These are phyloP conservation scores for Python bivittatus DNA, from an alignment of 2,113 vertebrate genomes.

Conservation along the genomic window DNA sequence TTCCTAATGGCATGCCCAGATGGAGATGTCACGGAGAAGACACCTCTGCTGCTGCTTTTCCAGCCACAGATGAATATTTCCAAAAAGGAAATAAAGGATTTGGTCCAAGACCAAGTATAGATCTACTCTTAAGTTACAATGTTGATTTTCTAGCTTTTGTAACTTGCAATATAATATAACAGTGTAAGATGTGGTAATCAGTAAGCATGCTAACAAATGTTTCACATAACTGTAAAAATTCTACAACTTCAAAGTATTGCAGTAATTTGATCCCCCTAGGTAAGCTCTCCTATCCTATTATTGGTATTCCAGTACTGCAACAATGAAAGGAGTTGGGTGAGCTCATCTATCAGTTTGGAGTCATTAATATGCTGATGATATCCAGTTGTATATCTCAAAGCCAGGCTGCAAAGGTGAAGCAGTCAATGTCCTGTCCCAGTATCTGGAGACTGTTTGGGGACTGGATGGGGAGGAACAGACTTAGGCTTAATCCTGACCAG, in stretches of 20 bases:
- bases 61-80: background rate
- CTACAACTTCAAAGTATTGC: background rate
- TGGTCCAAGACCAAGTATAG: background rate
- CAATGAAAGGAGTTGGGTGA: background rate
- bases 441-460: background rate
- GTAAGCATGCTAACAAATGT: background rate
- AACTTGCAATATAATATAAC: background rate
- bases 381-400: background rate
- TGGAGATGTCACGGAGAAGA: background rate
- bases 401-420: background rate
- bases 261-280: background rate
- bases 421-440: background rate
- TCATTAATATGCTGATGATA: background rate
- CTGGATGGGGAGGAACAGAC: background rate
- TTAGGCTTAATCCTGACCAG: background rate
- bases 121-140: background rate
- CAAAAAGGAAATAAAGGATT: background rate
- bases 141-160: background rate
- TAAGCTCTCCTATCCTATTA: background rate
- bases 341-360: background rate
- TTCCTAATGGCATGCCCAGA: slow-evolving; percentile 13
- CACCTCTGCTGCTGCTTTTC: slow-evolving; percentile 27
- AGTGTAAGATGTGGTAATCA: background rate
- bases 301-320: background rate
- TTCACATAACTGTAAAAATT: background rate